These are phyloP conservation scores for Pseudomyrmex gracilis DNA, from an alignment of 1,140 invertebrate genomes.

Conservation along the genomic window DNA sequence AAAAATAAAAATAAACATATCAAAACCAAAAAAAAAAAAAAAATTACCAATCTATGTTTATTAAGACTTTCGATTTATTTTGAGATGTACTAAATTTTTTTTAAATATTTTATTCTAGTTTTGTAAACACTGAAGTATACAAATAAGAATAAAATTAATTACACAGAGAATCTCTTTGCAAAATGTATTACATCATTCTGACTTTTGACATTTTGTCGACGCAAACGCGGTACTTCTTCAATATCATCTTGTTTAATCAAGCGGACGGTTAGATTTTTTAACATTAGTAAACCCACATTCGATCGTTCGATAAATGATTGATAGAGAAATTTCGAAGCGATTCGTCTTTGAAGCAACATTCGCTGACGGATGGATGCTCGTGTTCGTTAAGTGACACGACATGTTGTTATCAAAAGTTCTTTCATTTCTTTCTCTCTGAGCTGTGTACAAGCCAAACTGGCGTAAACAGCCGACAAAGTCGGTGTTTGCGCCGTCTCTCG, in stretches of 20 bases:
- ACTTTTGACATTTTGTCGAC: background rate
- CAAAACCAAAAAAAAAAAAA: too few relatives aligned
- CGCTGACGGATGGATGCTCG: background rate
- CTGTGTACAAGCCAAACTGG: slow-evolving; percentile 88
- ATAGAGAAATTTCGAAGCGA: background rate
- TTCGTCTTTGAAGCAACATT: background rate
- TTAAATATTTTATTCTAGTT: background rate
- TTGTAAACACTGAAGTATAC: background rate
- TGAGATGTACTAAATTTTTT: too few relatives aligned
- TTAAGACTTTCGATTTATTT: too few relatives aligned
- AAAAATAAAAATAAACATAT: too few relatives aligned
- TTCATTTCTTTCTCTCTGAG: slow-evolving; percentile 58
- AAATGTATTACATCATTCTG: background rate
- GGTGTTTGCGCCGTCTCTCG: background rate
- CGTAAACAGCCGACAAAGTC: slow-evolving; percentile 85
- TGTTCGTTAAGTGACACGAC: background rate
- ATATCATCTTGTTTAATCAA: background rate
- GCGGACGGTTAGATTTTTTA: background rate
- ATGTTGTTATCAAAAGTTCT: slow-evolving; percentile 62
- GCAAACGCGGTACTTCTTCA: background rate
- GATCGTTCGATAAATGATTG: background rate
- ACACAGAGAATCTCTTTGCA: background rate
- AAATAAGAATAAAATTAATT: background rate
- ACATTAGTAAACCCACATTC: background rate
- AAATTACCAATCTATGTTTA: too few relatives aligned